These are phyloP conservation scores for Chunga burmeisteri DNA, from an alignment of 2,113 vertebrate species.

Conservation along the genomic window DNA sequence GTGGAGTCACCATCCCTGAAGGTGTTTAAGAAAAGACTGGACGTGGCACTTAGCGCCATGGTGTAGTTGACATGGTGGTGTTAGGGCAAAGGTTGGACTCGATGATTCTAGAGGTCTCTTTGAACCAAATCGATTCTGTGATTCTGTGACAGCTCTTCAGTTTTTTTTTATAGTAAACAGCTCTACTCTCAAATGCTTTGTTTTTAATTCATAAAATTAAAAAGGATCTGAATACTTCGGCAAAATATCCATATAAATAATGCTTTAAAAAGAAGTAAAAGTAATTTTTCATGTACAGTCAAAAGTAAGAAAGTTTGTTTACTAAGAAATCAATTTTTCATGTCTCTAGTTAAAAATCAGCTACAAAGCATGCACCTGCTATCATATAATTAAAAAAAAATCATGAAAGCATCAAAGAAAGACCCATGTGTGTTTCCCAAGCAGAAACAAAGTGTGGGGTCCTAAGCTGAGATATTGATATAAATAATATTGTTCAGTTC, in stretches of 20 bases:
- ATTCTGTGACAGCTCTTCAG: neutral
- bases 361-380: neutral
- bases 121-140: no score
- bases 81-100: no score
- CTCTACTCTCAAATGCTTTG: neutral
- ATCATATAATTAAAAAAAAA: neutral
- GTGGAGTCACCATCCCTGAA: no score
- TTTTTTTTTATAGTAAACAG: neutral
- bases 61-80: no score
- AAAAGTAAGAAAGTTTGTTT: neutral
- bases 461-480: neutral
- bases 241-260: neutral
- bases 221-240: neutral
- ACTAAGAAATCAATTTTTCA: neutral
- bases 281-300: neutral
- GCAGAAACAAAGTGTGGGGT: neutral
- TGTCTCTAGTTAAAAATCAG: neutral
- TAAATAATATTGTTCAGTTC: neutral
- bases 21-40: no score
- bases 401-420: neutral
- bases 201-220: neutral
- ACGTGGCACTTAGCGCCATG: no score
- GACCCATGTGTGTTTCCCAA: neutral
- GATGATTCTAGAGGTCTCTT: no score
- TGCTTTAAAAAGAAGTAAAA: neutral